Evolutionary conservation across 2,797 vertebrate genomes (phyloP).

Genomic region (Pseudomugil tenellus): DNA sequence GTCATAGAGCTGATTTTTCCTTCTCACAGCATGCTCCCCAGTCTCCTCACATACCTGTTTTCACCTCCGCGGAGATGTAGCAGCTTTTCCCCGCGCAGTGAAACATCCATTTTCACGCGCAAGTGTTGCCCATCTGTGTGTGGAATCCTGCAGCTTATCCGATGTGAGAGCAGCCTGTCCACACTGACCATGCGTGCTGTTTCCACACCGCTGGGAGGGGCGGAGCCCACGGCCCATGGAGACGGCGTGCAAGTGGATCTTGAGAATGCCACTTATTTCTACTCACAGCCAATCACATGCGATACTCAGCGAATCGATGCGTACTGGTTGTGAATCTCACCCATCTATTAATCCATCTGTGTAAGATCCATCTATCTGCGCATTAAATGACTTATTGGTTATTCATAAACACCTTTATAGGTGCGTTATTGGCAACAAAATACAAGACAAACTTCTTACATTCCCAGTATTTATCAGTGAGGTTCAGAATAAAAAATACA

Average conservation of each 20-base stretch:
- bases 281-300: slow-evolving; percentile 60
- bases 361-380: no score
- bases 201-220: slow-evolving; percentile 62
- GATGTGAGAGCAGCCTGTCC: slow-evolving; percentile 47
- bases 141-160: slow-evolving; percentile 31
- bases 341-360: not conserved
- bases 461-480: not conserved
- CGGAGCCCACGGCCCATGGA: slow-evolving; percentile 65
- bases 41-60: slow-evolving; percentile 46
- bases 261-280: slow-evolving; percentile 51
- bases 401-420: no score
- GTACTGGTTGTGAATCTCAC: not conserved
- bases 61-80: not conserved
- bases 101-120: slow-evolving; percentile 27
- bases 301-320: slow-evolving; percentile 10
- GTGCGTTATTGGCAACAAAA: no score
- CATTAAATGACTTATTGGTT: no score
- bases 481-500: not conserved
- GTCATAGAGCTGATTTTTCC: slow-evolving; percentile 31
- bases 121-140: slow-evolving; percentile 6
- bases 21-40: slow-evolving; percentile 6
- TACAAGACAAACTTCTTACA: no score
- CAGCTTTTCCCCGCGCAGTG: slow-evolving; percentile 8
- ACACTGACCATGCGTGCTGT: slow-evolving; percentile 74
- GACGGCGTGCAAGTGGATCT: slow-evolving; percentile 66